A percentile compares a stretch with the other conserved stretches of the same genome.
phyloP scores from a whole-genome alignment of 2,888 invertebrate species.

The Yponomeuta evonymella region DNA sequence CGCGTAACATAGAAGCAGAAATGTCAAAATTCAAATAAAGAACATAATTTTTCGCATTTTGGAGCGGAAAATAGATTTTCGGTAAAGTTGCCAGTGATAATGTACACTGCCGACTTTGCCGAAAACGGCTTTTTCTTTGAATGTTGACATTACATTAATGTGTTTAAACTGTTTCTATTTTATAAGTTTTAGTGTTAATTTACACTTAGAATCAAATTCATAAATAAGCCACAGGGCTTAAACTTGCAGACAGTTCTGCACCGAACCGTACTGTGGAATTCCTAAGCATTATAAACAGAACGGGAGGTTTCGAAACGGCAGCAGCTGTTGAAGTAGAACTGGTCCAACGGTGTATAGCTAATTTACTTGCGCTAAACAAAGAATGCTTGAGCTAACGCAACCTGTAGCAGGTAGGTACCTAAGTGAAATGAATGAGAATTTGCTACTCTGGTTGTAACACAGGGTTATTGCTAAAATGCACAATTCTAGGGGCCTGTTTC shows the following conservation, averaged over 20 bases:
- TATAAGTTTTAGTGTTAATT: too few relatives aligned
- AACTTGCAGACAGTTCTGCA: neutral
- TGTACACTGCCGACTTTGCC: too few relatives aligned
- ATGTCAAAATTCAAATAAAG: too few relatives aligned
- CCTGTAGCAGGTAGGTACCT: neutral
- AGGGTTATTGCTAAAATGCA: neutral
- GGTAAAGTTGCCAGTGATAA: too few relatives aligned
- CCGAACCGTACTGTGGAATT: neutral
- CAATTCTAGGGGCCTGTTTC: too few relatives aligned
- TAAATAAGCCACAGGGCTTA: neutral
- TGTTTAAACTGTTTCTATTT: too few relatives aligned
- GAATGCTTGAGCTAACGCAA: conserved; percentile 19
- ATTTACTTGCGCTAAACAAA: conserved; percentile 49
- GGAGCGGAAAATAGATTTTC: too few relatives aligned
- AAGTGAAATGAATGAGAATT: neutral
- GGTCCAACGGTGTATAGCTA: conserved; percentile 48
- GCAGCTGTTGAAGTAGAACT: conserved; percentile 40
- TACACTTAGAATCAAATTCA: too few relatives aligned
- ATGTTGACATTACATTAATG: too few relatives aligned
- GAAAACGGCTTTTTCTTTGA: too few relatives aligned
- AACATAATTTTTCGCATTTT: too few relatives aligned
- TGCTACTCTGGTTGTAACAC: neutral
- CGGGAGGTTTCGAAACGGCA: conserved; percentile 37
- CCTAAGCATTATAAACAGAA: conserved; percentile 16
- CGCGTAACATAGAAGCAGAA: too few relatives aligned